Base-by-base conservation (phyloP, 2,888 invertebrate species). In the Cecidostiba fungosa region DNA sequence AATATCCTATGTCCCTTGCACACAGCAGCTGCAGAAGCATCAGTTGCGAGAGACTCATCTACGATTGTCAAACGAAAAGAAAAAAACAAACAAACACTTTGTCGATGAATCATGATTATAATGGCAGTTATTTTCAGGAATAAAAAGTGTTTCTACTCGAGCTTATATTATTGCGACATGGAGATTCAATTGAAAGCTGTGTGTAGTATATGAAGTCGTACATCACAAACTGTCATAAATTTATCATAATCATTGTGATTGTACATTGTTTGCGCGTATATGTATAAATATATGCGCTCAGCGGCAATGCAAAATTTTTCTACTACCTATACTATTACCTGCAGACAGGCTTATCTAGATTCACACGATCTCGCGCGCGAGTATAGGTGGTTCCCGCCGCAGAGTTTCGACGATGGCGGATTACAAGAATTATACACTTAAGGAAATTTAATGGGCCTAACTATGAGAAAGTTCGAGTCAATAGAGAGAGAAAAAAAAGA, bases 171-270 rank as follows among this genome's bases (percentile, higher is more conserved):
- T n/a, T n/a, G n/a, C 26, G 54, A 36, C 47, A 74, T 29, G 8
- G 12, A n/a, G 43, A 74, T 81, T 81, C 39, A 73, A 81, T 81
- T 81, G 39, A 59, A 73, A 70, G 26, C 39, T 14, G 36, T 23
- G 5, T 70, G 19, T 39, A 8, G 1, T 36, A 32, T 19, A 77
- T 50, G 47, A 62, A 66, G 77, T 72, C 77, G 16, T 72, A 77
- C 50, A 47, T 78, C 73, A 78, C 50, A 47, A 78, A 43, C 32
- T 26, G 78, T 73, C 78, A 66, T 84, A 78, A 84, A 47, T 84
- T n/a, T 73, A 84, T 72, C 69, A 66, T 66, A 66, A 84, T 66
- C 16, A 78, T 70, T 59, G 43, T 78, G 47, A 84, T 84, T 84
- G 66, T 84, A 78, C 66, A 84, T 78, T 84, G 83, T 84, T 73